phyloP scores from a whole-genome alignment of 2,888 invertebrate species.

The Capitulum mitella region DNA sequence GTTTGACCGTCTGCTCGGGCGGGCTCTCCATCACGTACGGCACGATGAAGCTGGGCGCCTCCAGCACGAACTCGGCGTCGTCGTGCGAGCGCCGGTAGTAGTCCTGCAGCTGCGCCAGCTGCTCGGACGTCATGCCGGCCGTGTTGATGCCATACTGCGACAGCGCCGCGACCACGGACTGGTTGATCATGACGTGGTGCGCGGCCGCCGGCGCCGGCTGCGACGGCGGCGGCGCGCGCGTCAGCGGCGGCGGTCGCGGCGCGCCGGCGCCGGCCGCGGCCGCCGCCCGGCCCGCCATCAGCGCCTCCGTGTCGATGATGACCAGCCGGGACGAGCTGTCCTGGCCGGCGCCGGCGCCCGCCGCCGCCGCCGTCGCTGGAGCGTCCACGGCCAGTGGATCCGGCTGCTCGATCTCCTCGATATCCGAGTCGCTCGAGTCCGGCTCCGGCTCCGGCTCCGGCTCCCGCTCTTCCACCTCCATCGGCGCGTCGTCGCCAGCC shows the following conservation, averaged over 20 bases:
- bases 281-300: slow-evolving; percentile 54
- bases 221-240: slow-evolving; percentile 14
- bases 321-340: slow-evolving; percentile 57
- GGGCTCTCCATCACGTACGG: slow-evolving; percentile 90
- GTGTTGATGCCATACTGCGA: slow-evolving; percentile 32
- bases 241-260: slow-evolving; percentile 26
- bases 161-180: slow-evolving; percentile 16
- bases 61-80: slow-evolving; percentile 78
- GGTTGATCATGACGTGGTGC: slow-evolving; percentile 28
- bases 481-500: not conserved
- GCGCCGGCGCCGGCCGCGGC: slow-evolving; percentile 40
- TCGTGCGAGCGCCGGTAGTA: slow-evolving; percentile 67
- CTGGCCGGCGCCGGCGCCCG: slow-evolving; percentile 46
- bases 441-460: not conserved
- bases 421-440: slow-evolving; percentile 27
- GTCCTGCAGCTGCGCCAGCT: slow-evolving; percentile 46
- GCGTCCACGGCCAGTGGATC: slow-evolving; percentile 41
- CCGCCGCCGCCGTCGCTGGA: slow-evolving; percentile 59
- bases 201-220: not conserved
- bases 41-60: slow-evolving; percentile 86
- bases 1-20: slow-evolving; percentile 51
- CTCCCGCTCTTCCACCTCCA: not conserved
- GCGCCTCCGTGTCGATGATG: slow-evolving; percentile 69
- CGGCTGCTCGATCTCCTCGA: slow-evolving; percentile 36
- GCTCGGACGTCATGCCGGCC: slow-evolving; percentile 32